Base-by-base conservation (phyloP, 2,888 invertebrate genomes). In the Hanleya hanleyi region DNA sequence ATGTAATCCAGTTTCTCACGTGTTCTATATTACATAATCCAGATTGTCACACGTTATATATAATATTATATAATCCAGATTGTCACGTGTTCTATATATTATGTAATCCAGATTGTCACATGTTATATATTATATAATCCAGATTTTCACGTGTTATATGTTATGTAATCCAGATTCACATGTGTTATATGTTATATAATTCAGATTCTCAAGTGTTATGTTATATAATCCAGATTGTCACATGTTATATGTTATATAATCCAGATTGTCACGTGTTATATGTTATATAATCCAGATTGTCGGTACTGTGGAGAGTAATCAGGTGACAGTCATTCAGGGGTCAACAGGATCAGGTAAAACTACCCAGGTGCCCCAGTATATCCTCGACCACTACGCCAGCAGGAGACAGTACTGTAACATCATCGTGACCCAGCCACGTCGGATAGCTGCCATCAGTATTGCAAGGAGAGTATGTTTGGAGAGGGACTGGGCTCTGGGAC, bases 271-370 rank as follows among this genome's bases (percentile, higher is more conserved):
- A 51, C 9, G 22, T 15, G 9, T 29, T 50, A 18, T 18, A 67
- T 67, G 65, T 36, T 22, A 65, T 26, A 96, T 92, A 33, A 76
- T 76, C 7, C 85, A 95, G 93, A 95, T 98, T 70, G 80, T 97
- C 1, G 90, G 92, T 2, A 92, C 93, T 66, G 93, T 98, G 74
- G 95, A 96, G 82, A 95, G 96, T 0, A 94, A 94, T 87, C 93
- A 94, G 69, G 95, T 97, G 0, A 93, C 95, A 0, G 93, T 99
- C 15, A 94, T 99, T 61, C 95, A 97, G 91, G 98, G 98, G 0
- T 94, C 95, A 0, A 98, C 99, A 0, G 99, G 99, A 0, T 97
- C 97, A 89, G 99, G 99, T 73, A 94, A 94, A 92, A 97, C 97
- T 18, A 98, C 97, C 0, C 97, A 98, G 77, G 90, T 91, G 18